Conservation (phyloP, 2,113 vertebrate genomes). For the Zosterops pallidus region DNA sequence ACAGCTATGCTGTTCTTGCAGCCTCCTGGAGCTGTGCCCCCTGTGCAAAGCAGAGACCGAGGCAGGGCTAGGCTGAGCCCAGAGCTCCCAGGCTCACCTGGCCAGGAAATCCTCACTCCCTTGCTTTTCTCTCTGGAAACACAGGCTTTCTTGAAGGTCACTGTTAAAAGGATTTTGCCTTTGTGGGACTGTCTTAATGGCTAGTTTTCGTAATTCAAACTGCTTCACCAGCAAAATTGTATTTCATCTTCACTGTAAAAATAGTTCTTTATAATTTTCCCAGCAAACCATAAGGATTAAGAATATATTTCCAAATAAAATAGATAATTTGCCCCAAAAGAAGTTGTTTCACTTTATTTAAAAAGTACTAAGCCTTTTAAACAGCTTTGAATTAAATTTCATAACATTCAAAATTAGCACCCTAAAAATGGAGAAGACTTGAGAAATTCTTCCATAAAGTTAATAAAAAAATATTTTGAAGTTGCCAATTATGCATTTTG, state of each 20-base stretch:
- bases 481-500: neutral
- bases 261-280: neutral
- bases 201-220: neutral
- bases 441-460: neutral
- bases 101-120: fast-evolving
- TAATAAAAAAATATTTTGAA: neutral
- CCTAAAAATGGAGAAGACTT: neutral
- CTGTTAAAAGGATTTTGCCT: neutral
- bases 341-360: neutral
- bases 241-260: neutral
- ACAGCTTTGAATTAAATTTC: neutral
- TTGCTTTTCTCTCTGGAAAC: neutral
- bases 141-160: neutral
- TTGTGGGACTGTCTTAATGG: neutral
- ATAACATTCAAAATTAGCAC: neutral
- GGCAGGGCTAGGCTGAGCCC: neutral
- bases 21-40: neutral
- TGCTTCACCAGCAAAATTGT: neutral
- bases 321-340: neutral
- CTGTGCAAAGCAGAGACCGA: fast-evolving
- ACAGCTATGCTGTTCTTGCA: neutral
- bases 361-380: neutral
- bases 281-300: neutral
- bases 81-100: neutral
- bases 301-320: neutral